Conservation (phyloP, 2,113 vertebrate species). For the Beaufortia kweichowensis region DNA sequence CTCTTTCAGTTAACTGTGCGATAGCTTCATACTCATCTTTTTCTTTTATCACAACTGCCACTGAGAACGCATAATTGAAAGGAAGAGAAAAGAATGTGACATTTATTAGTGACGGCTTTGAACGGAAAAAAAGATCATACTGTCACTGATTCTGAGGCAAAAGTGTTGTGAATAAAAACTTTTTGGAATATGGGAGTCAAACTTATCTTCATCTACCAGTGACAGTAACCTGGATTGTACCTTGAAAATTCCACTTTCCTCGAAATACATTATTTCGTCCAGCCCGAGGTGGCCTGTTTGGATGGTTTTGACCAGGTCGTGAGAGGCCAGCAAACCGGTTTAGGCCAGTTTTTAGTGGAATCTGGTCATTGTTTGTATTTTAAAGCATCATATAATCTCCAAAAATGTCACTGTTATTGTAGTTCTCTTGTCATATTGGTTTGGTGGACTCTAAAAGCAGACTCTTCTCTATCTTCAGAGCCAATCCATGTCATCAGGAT, state of each 20-base stretch:
- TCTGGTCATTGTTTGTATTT: no score
- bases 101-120: slow-evolving; percentile 45
- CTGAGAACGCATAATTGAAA: slow-evolving; percentile 44
- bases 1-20: slow-evolving; percentile 28
- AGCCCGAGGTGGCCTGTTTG: no score
- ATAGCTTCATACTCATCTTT: slow-evolving; percentile 35
- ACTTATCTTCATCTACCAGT: background rate
- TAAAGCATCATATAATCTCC: no score
- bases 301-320: no score
- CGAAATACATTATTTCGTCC: no score
- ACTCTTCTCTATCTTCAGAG: no score
- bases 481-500: no score
- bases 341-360: no score
- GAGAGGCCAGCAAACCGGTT: no score
- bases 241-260: background rate
- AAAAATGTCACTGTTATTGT: no score
- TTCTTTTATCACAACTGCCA: slow-evolving; percentile 44
- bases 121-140: slow-evolving; percentile 24
- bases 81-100: slow-evolving; percentile 31
- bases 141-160: slow-evolving; percentile 33
- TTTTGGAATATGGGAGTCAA: slow-evolving; percentile 11
- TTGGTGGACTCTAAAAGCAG: no score
- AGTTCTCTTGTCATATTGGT: no score
- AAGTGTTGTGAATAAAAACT: slow-evolving; percentile 32
- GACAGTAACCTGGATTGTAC: background rate